Conservation (phyloP, 2,797 vertebrate genomes). For the Malacoctenus gilli region DNA sequence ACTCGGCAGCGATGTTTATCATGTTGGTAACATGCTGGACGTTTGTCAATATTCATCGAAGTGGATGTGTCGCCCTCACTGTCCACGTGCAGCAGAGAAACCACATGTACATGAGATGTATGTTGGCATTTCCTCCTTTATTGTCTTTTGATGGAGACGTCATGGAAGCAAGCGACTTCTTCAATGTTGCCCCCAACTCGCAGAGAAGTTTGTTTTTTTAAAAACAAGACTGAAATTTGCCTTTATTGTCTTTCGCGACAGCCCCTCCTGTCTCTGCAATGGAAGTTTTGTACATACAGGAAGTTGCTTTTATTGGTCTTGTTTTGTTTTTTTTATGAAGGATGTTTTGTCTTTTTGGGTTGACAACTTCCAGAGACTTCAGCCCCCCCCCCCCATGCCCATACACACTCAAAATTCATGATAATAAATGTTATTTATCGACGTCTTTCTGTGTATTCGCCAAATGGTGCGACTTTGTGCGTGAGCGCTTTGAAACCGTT, state of each 20-base stretch:
- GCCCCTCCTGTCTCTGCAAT: constrained; percentile 16
- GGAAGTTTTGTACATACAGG: constrained; percentile 16
- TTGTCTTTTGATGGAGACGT: no score
- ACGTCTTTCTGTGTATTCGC: constrained; percentile 11
- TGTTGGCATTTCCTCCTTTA: no score
- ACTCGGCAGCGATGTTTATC: constrained; percentile 46
- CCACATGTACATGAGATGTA: no score
- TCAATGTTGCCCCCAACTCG: no score
- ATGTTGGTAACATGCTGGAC: constrained; percentile 45
- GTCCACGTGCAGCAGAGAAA: constrained; percentile 9
- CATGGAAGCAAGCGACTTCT: no score
- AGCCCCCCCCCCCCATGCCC: no score
- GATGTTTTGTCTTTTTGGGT: constrained; percentile 3
- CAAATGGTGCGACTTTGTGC: background rate
- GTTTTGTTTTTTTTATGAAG: constrained; percentile 21
- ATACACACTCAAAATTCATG: no score
- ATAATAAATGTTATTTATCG: constrained; percentile 17
- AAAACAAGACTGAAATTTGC: constrained; percentile 24
- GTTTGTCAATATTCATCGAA: constrained; percentile 3
- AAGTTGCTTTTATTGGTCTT: background rate
- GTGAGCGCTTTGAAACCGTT: constrained; percentile 20
- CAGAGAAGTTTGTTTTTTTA: no score
- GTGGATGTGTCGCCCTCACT: background rate
- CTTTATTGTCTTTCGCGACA: constrained; percentile 35
- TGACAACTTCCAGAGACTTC: background rate